Percentiles rank a stretch among this genome's conserved stretches.
phyloP scores from a whole-genome alignment of 2,113 vertebrate genomes.

The Taxidea taxus region DNA sequence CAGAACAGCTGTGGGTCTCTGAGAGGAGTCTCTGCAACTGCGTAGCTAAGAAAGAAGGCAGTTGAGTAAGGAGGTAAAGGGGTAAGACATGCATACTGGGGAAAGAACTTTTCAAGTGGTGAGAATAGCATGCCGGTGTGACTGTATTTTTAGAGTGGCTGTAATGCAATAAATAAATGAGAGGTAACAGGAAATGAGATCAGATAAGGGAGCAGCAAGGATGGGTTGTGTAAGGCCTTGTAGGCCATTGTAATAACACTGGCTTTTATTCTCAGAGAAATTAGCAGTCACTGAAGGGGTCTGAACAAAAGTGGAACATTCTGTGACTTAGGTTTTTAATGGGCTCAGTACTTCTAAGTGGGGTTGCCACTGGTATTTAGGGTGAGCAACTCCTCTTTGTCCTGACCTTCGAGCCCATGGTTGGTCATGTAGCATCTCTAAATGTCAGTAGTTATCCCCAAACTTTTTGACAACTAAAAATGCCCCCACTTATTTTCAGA shows the following conservation, averaged over 20 bases:
- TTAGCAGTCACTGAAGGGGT: background rate
- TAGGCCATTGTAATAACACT: background rate
- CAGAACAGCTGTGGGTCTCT: background rate
- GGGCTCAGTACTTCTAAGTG: background rate
- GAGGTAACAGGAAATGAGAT: background rate
- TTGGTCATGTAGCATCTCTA: background rate
- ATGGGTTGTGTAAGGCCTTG: background rate
- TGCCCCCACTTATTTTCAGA: background rate
- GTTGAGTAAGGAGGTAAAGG: background rate
- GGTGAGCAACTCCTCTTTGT: background rate
- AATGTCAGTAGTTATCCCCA: background rate
- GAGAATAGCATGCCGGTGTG: background rate
- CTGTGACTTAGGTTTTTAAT: background rate
- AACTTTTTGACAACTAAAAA: background rate
- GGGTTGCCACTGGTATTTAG: background rate
- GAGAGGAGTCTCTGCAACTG: background rate
- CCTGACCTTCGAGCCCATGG: background rate
- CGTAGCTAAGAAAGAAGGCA: background rate
- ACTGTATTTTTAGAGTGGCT: background rate
- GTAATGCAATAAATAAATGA: background rate
- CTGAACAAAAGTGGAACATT: background rate
- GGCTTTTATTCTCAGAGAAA: background rate
- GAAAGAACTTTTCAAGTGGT: background rate
- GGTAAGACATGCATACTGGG: background rate
- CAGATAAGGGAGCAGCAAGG: background rate